These are phyloP conservation scores for Dicroscelio sp. DNA, from an alignment of 2,888 invertebrate species.

Conservation along the genomic window DNA sequence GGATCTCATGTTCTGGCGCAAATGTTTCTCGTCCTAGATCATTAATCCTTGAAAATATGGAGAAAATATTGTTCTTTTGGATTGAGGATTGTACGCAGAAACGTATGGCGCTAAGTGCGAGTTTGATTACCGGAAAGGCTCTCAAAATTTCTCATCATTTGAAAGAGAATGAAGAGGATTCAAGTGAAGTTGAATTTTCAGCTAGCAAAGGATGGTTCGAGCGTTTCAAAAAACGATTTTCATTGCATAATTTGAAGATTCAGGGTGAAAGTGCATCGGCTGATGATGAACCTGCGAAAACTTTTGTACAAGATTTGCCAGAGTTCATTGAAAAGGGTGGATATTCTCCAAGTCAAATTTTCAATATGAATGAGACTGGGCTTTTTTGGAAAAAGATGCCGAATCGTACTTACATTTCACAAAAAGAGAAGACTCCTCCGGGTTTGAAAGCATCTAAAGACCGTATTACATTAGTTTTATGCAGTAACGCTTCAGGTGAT, in stretches of 20 bases:
- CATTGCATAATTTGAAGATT: conserved; percentile 66
- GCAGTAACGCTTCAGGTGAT: conserved; percentile 87
- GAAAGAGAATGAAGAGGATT: conserved; percentile 15
- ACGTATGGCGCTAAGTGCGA: conserved; percentile 77
- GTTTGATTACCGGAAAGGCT: conserved; percentile 79
- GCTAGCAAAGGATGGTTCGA: conserved; percentile 78
- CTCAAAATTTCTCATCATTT: conserved; percentile 59
- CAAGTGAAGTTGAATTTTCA: conserved; percentile 37
- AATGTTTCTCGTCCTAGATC: conserved; percentile 55
- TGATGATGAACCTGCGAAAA: conserved; percentile 60
- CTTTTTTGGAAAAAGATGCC: conserved; percentile 85
- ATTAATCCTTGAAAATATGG: conserved; percentile 67
- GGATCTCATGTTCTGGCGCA: conserved; percentile 63
- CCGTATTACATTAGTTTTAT: conserved; percentile 85
- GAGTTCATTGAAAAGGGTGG: conserved; percentile 82
- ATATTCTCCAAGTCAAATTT: conserved; percentile 83
- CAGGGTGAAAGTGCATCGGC: conserved; percentile 72
- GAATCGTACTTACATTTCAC: conserved; percentile 83
- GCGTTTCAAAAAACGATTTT: conserved; percentile 57
- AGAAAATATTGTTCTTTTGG: conserved; percentile 74
- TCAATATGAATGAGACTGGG: conserved; percentile 83
- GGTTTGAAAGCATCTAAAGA: conserved; percentile 82
- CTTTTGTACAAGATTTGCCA: conserved; percentile 60
- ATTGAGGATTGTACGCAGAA: conserved; percentile 81
- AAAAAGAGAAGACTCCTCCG: conserved; percentile 48